These are phyloP conservation scores for Gadus chalcogrammus DNA, from an alignment of 2,113 vertebrate genomes.

Conservation along the genomic window DNA sequence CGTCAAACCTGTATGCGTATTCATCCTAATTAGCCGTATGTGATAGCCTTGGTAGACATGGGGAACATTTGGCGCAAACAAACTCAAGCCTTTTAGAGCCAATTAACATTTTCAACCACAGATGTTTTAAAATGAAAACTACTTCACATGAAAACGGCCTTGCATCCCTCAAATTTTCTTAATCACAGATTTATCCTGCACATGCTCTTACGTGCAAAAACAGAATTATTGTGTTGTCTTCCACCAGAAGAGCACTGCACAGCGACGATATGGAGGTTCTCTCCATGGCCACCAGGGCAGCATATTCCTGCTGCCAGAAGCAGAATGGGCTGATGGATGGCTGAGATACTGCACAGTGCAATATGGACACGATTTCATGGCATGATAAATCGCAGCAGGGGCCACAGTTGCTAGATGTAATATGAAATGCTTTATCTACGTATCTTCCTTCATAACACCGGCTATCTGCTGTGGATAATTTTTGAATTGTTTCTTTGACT, in stretches of 20 bases:
- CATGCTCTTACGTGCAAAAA: too few species aligned
- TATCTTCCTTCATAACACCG: slow-evolving; percentile 67
- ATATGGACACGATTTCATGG: slow-evolving; percentile 76
- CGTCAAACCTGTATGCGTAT: too few species aligned
- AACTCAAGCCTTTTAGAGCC: too few species aligned
- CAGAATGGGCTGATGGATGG: slow-evolving; percentile 66
- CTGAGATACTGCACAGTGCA: slow-evolving; percentile 67
- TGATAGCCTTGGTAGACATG: too few species aligned
- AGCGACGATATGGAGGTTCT: slow-evolving; percentile 43
- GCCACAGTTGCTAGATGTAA: slow-evolving; percentile 69
- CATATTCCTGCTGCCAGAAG: slow-evolving; percentile 58
- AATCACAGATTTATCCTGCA: too few species aligned
- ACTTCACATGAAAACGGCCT: too few species aligned
- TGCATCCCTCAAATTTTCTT: too few species aligned
- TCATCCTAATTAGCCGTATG: too few species aligned
- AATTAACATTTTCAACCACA: too few species aligned
- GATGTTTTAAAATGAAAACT: too few species aligned
- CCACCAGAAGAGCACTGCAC: slow-evolving; percentile 36
- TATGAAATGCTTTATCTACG: slow-evolving; percentile 72
- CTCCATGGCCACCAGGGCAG: slow-evolving; percentile 41
- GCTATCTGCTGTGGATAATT: slow-evolving; percentile 58
- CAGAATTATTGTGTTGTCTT: too few species aligned
- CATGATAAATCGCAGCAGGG: slow-evolving; percentile 72
- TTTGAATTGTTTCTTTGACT: slow-evolving; percentile 51
- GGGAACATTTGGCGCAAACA: too few species aligned